Evolutionary conservation across 2,113 vertebrate genomes (phyloP).

Genomic region (Myiagra hebetior): DNA sequence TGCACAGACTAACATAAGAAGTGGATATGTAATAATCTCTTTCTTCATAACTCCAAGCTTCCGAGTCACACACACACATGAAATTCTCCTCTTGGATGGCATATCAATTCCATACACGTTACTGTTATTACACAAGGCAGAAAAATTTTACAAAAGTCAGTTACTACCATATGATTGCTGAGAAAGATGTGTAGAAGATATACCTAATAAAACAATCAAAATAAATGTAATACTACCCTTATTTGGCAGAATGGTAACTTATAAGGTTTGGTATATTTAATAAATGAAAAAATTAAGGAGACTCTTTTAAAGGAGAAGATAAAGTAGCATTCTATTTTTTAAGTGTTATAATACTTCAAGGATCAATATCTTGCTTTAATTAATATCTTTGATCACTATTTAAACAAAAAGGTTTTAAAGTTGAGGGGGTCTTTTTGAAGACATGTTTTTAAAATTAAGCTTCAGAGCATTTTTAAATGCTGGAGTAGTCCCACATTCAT

Average conservation of each 20-base stretch:
- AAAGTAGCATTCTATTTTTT: background rate
- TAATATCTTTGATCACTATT: background rate
- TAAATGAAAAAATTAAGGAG: background rate
- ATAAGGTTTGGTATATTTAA: background rate
- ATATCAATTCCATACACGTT: background rate
- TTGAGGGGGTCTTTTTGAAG: background rate
- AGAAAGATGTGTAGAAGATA: background rate
- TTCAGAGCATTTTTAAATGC: background rate
- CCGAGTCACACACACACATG: background rate
- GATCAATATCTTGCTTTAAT: background rate
- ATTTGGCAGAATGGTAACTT: background rate
- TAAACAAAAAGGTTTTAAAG: background rate
- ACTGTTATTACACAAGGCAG: background rate
- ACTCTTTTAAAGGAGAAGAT: background rate
- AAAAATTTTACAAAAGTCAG: background rate
- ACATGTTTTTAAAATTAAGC: background rate
- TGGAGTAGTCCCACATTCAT: background rate
- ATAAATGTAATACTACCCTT: background rate
- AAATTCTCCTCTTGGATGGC: background rate
- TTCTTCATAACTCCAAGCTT: background rate
- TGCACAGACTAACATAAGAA: background rate
- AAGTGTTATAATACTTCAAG: background rate
- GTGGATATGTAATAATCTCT: background rate
- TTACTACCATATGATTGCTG: background rate
- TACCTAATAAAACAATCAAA: background rate